Evolutionary conservation across 1,140 invertebrate genomes (phyloP), one percentile per base, ranked within the genome.

Genomic region (Anthonomus grandis): DNA sequence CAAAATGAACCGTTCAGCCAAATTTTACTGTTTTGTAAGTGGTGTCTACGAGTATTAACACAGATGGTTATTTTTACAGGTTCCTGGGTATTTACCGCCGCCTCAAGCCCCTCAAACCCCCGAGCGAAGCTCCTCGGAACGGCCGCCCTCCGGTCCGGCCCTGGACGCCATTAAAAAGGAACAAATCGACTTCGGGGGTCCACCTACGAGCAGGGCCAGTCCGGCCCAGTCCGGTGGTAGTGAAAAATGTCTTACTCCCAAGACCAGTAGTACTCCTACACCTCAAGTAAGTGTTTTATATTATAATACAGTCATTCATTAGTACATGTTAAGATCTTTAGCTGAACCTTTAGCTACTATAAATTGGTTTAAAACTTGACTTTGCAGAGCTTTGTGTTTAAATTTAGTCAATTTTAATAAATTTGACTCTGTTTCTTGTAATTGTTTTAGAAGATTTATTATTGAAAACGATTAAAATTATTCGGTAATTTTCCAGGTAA

Each of bases 151-250:
- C 1, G 63, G 64, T 8, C 60, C 66, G 4, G 34, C 62, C 1
- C 31, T 68, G 6, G 64, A 68, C 8, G 59, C 39, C 38, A 88
- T 89, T 45, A 89, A 89, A 63, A 87, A 87, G 60, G 86, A 89
- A 71, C 85, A 84, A 38, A 56, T 69, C 13, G 72, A 75, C 52
- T 79, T 76, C 71, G 76, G 49, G 4, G 44, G 60, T 17, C 57
- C 60, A 10, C 57, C 67, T 6, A 60, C 62, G 3, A 64, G 61
- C 19, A 62, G 62, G 36, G 49, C 64, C 10, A 69, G 64, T 59
- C 64, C 67, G 2, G 57, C 65, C 9, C 62, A 65, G 49, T 45
- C 65, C 18, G 52, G 19, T 5, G 52, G 19, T 12, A 67, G 64
- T 8, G 60, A 65, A 36, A 70, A 71, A 34, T 71, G 70, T 57